These are phyloP conservation scores for Mesorhabditis spiculigera DNA, from an alignment of 2,888 invertebrate species.

Conservation along the genomic window DNA sequence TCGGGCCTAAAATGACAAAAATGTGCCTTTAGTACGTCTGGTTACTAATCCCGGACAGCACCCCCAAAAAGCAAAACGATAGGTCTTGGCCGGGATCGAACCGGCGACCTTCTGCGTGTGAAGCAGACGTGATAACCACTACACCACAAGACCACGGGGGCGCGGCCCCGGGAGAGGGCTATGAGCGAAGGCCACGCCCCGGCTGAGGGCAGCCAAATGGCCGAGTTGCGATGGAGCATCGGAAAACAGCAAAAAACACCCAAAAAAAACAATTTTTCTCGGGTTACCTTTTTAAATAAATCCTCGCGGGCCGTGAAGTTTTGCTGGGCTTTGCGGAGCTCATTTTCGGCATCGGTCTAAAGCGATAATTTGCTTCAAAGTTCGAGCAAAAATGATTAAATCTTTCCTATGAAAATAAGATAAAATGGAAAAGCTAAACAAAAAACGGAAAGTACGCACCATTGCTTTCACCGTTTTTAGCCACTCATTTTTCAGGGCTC, in stretches of 20 bases:
- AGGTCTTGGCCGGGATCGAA: constrained; percentile 45
- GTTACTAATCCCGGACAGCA: too few species aligned
- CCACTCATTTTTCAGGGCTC: constrained; percentile 49
- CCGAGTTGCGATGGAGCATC: too few species aligned
- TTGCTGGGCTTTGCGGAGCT: constrained; percentile 30
- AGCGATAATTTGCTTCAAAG: constrained; percentile 15
- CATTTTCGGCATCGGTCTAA: constrained; percentile 24
- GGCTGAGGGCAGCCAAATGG: too few species aligned
- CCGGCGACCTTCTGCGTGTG: constrained; percentile 52
- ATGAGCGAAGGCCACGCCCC: too few species aligned
- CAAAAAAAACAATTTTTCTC: too few species aligned
- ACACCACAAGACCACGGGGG: constrained; percentile 34
- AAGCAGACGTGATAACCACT: constrained; percentile 54
- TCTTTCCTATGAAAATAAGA: too few species aligned
- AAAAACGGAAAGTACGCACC: constrained; percentile 20
- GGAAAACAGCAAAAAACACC: too few species aligned
- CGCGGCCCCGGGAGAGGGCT: too few species aligned
- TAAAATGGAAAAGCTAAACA: not conserved
- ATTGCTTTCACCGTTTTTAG: constrained; percentile 44
- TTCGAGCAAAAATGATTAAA: too few species aligned
- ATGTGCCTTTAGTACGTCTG: not conserved
- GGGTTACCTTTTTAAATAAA: constrained; percentile 24
- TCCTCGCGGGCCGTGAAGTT: constrained; percentile 33
- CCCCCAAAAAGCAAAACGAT: constrained; percentile 1
- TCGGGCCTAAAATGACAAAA: constrained; percentile 1